Conservation (phyloP, 2,113 vertebrate genomes). For the Heterochromis multidens region DNA sequence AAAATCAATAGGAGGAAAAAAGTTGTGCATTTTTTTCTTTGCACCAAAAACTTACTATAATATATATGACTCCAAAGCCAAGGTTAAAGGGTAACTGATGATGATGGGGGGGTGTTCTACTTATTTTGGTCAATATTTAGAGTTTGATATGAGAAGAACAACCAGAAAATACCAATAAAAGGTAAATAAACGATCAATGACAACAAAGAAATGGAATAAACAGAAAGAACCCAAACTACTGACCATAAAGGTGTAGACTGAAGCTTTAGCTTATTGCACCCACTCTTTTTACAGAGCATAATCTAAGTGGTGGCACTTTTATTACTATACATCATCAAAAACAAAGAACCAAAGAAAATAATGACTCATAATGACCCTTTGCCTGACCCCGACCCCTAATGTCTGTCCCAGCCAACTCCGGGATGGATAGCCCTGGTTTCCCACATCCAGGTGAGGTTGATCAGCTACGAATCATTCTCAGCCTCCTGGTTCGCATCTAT, state of each 20-base stretch:
- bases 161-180: not conserved
- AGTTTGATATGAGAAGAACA: not conserved
- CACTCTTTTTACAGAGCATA: not conserved
- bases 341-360: not conserved
- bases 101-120: fast-evolving
- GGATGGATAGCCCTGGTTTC: not conserved
- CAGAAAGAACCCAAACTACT: not conserved
- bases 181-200: not conserved
- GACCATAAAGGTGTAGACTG: not conserved
- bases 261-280: not conserved
- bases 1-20: not conserved
- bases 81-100: too few species aligned
- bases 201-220: not conserved
- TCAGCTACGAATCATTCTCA: not conserved
- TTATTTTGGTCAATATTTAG: not conserved
- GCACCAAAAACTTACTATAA: not conserved
- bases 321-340: not conserved
- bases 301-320: not conserved
- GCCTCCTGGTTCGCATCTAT: not conserved
- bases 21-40: not conserved
- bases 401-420: not conserved
- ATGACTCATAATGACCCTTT: not conserved
- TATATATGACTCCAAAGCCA: not conserved
- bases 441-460: not conserved
- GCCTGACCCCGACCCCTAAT: too few species aligned